These are phyloP conservation scores for Athalia circularis DNA, from an alignment of 2,888 invertebrate species.

Conservation along the genomic window DNA sequence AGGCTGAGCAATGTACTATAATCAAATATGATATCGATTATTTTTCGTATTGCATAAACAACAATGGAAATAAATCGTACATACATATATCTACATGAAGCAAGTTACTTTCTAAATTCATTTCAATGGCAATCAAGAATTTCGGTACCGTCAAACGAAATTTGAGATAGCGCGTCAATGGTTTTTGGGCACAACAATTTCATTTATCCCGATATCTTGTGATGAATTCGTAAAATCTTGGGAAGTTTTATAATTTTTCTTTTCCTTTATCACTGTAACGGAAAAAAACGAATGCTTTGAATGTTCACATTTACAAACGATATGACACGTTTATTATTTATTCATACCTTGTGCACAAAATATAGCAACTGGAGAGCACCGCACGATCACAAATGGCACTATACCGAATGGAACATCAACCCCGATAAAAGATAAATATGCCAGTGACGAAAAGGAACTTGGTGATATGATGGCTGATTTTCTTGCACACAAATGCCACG, in stretches of 20 bases:
- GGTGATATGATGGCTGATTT: slow-evolving; percentile 72
- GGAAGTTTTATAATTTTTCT: too few relatives aligned
- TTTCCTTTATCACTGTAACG: background rate
- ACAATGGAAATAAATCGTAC: too few relatives aligned
- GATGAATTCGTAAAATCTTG: too few relatives aligned
- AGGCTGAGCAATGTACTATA: background rate
- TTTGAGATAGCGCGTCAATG: too few relatives aligned
- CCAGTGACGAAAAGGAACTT: slow-evolving; percentile 72
- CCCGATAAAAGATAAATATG: slow-evolving; percentile 73
- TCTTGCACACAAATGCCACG: slow-evolving; percentile 69
- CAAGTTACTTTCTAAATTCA: too few relatives aligned
- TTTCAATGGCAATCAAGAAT: too few relatives aligned
- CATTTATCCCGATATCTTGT: too few relatives aligned
- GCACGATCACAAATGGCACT: slow-evolving; percentile 73
- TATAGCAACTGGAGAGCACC: slow-evolving; percentile 71
- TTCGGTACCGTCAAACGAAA: too few relatives aligned
- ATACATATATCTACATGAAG: too few relatives aligned
- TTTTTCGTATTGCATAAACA: too few relatives aligned
- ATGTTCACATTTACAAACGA: background rate
- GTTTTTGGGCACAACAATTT: too few relatives aligned
- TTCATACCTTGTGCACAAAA: slow-evolving; percentile 56
- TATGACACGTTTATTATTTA: slow-evolving; percentile 1
- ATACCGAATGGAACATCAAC: slow-evolving; percentile 73
- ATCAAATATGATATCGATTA: too few relatives aligned
- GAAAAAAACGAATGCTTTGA: background rate